Base-by-base conservation (phyloP, 2,888 invertebrate genomes). In the Drosophila aldrichi region DNA sequence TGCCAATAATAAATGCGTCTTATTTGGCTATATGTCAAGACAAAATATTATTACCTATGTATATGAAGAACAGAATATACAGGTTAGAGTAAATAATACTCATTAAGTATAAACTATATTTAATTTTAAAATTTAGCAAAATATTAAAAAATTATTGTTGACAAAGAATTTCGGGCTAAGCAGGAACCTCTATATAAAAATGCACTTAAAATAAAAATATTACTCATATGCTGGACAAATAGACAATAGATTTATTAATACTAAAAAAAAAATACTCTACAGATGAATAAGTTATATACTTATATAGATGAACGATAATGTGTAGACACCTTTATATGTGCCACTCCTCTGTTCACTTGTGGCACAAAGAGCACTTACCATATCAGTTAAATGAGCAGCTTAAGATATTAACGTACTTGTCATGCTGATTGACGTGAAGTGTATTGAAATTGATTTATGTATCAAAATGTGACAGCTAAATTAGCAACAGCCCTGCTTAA, bases 401-500 rank as follows among this genome's bases (percentile, higher is more conserved):
- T 54, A 64, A 64, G 69, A 81, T 61, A 55, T 61, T 60, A 72
- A 65, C 51, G 55, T 59, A 38, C 61, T 70, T 55, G 56, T 36
- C 68, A 41, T 5, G 3, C 34, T n/a, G 48, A 55, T 40, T 66
- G 71, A 71, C 61, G 57, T 65, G 32, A 57, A 62, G 70, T 70
- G 3, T 43, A 75, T 59, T 68, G 59, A 66, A 70, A 76, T 75
- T 82, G 88, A 88, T 82, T 82, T 85, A 85, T 72, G 57, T 57
- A 55, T 56, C 44, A 49, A 56, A 70, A 57, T 68, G 49, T 44
- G 74, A 70, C 57, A 60, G 74, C 59, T 52, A 60, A 67, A 68
- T 73, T 70, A 71, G 64, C 70, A 68, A 64, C 67, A 68, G 52
- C 65, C 60, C 54, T 65, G 75, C 75, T 69, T 61, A 75, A 70